Evolutionary conservation across 2,797 vertebrate species (phyloP).

Genomic region (Lagorchestes hirsutus): DNA sequence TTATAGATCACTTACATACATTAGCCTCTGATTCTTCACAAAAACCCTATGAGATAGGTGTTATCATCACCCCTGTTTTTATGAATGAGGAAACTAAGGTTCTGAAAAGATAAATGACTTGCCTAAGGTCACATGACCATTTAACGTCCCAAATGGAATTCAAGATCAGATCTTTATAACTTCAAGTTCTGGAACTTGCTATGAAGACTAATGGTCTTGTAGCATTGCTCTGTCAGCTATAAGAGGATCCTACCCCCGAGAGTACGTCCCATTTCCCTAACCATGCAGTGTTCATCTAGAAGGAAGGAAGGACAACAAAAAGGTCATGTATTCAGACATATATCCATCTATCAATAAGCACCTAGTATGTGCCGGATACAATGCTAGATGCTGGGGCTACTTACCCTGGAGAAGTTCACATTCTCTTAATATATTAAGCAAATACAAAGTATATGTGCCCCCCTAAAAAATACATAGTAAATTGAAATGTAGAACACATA

Average conservation of each 20-base stretch:
- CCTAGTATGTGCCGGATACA: not conserved
- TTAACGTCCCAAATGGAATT: slow-evolving; percentile 9
- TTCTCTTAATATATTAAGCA: not conserved
- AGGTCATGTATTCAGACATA: not conserved
- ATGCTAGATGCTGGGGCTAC: not conserved
- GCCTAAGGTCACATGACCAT: not conserved
- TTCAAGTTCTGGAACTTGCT: not conserved
- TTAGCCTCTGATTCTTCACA: not conserved
- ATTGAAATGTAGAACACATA: not conserved
- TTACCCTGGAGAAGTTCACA: not conserved
- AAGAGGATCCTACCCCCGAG: slow-evolving; percentile 12
- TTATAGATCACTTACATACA: not conserved
- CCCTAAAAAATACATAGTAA: not conserved
- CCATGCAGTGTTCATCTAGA: not conserved
- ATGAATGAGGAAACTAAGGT: not conserved
- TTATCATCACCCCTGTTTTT: too few relatives aligned
- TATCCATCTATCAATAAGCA: not conserved
- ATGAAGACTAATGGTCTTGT: not conserved
- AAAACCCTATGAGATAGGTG: too few relatives aligned
- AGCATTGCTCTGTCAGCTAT: not conserved
- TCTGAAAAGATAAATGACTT: not conserved
- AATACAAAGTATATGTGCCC: not conserved
- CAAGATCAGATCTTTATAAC: slow-evolving; percentile 17
- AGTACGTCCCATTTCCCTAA: slow-evolving; percentile 12
- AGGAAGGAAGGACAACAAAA: not conserved